Conservation (phyloP, 2,797 vertebrate species). For the Carcharodon carcharias region DNA sequence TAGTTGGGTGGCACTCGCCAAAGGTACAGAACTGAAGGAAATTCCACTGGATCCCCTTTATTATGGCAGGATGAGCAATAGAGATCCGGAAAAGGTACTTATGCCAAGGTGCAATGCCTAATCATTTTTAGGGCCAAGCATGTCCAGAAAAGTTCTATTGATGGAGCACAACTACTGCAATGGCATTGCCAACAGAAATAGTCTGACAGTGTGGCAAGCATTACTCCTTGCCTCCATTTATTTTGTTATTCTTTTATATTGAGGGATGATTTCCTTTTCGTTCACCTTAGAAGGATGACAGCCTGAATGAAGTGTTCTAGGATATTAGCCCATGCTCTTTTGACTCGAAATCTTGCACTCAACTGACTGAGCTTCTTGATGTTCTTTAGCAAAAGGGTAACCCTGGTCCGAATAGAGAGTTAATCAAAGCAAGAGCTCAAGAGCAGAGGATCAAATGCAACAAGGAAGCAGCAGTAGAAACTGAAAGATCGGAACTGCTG, state of each 20-base stretch:
- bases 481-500: background rate
- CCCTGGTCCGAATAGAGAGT: no score
- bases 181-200: background rate
- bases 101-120: background rate
- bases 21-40: no score
- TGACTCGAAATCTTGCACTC: background rate
- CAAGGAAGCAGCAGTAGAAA: background rate
- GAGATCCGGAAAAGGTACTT: background rate
- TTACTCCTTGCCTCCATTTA: background rate
- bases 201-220: background rate
- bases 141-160: background rate
- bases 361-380: background rate
- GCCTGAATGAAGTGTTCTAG: background rate
- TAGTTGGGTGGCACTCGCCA: no score
- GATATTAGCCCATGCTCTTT: no score
- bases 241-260: background rate
- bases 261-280: background rate
- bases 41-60: no score
- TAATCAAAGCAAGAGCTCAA: background rate
- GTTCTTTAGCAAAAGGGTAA: no score
- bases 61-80: background rate
- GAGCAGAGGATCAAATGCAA: background rate
- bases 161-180: background rate
- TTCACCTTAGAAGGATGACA: background rate
- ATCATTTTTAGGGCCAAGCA: background rate